A percentile compares a stretch with the other conserved stretches of the same genome.
phyloP scores from a whole-genome alignment of 2,888 invertebrate species.

The Plebejus argus region DNA sequence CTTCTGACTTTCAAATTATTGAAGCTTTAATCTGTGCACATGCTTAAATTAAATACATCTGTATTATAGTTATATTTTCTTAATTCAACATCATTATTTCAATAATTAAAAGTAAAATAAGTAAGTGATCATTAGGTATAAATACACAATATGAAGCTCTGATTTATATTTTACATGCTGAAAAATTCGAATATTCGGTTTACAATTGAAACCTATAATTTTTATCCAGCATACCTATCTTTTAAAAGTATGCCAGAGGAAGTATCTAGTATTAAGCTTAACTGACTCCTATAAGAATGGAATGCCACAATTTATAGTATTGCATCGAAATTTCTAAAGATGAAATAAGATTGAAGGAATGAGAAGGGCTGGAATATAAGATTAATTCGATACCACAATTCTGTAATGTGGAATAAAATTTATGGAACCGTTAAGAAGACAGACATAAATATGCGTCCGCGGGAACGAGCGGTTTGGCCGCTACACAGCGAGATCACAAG shows the following conservation, averaged over 20 bases:
- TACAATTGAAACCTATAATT: background rate
- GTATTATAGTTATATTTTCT: background rate
- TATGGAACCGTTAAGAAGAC: too few relatives aligned
- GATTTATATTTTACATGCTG: background rate
- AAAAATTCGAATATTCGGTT: too few relatives aligned
- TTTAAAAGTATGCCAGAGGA: background rate
- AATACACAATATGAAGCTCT: background rate
- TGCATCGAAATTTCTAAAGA: background rate
- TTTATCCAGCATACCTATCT: background rate
- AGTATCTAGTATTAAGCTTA: background rate
- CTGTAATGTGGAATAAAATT: too few relatives aligned
- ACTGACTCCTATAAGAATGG: constrained; percentile 12
- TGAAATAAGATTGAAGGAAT: constrained; percentile 20
- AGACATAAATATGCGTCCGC: too few relatives aligned
- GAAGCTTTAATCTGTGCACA: too few relatives aligned
- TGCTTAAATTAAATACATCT: too few relatives aligned
- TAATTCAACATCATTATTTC: background rate
- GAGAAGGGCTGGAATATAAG: background rate
- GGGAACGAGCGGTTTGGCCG: too few relatives aligned
- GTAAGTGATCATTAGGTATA: too few relatives aligned
- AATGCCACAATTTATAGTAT: background rate
- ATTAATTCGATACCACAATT: background rate
- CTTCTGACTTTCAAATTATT: background rate
- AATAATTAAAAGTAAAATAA: too few relatives aligned
- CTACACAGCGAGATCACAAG: too few relatives aligned